phyloP scores from a whole-genome alignment of 2,113 vertebrate species.

The Arizona elegans region DNA sequence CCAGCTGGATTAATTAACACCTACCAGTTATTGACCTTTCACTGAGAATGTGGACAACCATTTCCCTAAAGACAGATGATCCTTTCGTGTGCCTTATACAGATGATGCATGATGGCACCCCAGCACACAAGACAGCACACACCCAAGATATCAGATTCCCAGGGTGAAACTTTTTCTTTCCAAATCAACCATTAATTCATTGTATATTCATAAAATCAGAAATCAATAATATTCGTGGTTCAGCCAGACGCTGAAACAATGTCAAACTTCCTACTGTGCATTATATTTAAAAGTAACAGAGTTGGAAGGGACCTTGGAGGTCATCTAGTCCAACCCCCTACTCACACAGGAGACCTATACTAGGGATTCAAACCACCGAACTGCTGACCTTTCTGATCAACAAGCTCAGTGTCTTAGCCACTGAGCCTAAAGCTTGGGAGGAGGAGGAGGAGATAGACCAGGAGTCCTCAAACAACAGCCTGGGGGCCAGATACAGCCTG shows the following conservation, averaged over 20 bases:
- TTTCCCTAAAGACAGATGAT: constrained; percentile 68
- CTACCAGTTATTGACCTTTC: constrained; percentile 72
- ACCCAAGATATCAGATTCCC: neutral
- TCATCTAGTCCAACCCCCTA: no score
- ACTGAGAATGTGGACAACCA: constrained; percentile 59
- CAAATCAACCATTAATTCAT: constrained; percentile 7
- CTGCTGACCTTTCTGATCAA: no score
- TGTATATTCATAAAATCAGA: neutral
- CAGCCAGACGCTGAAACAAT: neutral
- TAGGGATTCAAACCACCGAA: no score
- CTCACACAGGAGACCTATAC: no score
- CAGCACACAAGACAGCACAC: constrained; percentile 6
- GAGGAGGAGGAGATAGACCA: no score
- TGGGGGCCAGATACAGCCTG: no score
- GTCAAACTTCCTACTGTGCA: neutral
- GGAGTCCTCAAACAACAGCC: no score
- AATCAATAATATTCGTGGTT: neutral
- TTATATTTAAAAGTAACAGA: neutral
- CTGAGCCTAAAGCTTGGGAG: no score
- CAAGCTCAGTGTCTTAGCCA: no score
- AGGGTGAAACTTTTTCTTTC: neutral
- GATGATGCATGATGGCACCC: constrained; percentile 55
- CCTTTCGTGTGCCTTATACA: constrained; percentile 46
- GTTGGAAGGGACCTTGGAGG: no score
- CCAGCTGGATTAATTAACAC: constrained; percentile 74